Evolutionary conservation across 2,888 invertebrate species (phyloP), one percentile per base, ranked within the genome.

Genomic region (Agrypnus murinus): DNA sequence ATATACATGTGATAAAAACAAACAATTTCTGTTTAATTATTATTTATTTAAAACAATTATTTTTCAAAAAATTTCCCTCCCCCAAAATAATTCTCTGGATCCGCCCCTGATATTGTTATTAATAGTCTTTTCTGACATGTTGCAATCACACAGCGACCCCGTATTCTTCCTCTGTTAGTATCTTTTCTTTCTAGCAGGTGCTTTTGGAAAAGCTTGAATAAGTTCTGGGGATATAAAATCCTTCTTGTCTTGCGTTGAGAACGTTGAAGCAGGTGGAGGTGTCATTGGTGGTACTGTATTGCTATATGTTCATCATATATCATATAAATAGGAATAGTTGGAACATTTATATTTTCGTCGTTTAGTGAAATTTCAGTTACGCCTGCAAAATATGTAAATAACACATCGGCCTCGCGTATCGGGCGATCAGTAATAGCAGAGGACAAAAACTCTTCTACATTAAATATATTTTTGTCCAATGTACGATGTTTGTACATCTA

Each of bases 391-490:
- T 1, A 25, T 19, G 48, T 48, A 19, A 19, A 19, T 5, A 10
- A 10, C 10, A 48, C 19, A 34, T 48, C 45, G n/a, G n/a, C n/a
- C 14, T 45, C 45, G 3, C 7, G 2, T 8, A 15, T 17, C 17
- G 17, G 15, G 14, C 4, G 40, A 17, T n/a, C n/a, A n/a, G n/a
- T n/a, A n/a, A n/a, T n/a, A 15, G 48, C 36, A 6, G 46, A 65
- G 10, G 46, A 65, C 31, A 71, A 36, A 58, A 71, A 71, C 10
- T 71, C 67, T 32, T 25, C 38, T 36, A 64, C 71, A 14, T 25
- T 14, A 15, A 68, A 71, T 40, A 71, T 68, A 19, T 71, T 63
- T 6, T 45, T 36, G 50, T 71, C 53, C 15, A 67, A 69, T 7
- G 72, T 69, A 57, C 48, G 9, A 48, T 48, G 6, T 19, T 19